phyloP scores from a whole-genome alignment of 1,140 invertebrate genomes.

The Drosophila obscura region DNA sequence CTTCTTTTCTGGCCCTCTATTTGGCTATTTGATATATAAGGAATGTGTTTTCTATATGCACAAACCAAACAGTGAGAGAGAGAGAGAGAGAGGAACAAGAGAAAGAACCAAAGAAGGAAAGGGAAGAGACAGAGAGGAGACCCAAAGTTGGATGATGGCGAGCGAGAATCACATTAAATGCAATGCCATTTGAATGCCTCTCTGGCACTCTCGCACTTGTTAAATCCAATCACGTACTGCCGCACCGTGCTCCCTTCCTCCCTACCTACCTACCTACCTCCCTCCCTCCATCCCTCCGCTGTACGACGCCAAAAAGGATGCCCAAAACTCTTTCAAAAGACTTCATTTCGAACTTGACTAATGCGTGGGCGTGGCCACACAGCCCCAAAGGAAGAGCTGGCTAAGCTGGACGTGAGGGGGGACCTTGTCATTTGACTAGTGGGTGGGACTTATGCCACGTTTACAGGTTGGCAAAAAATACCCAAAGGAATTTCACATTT shows the following conservation, averaged over 20 bases:
- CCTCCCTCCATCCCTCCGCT: too few relatives aligned
- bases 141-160: too few relatives aligned
- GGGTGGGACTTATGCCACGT: not conserved
- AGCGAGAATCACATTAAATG: conserved; percentile 46
- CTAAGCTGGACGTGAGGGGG: conserved; percentile 5
- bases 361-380: conserved; percentile 25
- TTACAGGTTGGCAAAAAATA: not conserved
- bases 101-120: not conserved
- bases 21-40: conserved; percentile 32
- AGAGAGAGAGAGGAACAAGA: not conserved
- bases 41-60: conserved; percentile 17
- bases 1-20: conserved; percentile 5
- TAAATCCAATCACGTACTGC: conserved; percentile 65
- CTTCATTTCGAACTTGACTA: conserved; percentile 24
- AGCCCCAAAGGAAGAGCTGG: conserved; percentile 2
- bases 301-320: conserved; percentile 45
- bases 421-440: not conserved
- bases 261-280: too few relatives aligned
- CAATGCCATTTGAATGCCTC: conserved; percentile 66
- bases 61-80: not conserved
- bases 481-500: conserved; percentile 22
- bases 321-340: conserved; percentile 43
- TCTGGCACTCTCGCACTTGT: conserved; percentile 43
- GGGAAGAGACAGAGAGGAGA: too few relatives aligned
- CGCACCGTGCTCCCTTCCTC: not conserved